Percentiles rank a stretch among this genome's conserved stretches.
Evolutionary conservation across 2,113 vertebrate genomes (phyloP).

Genomic region (Pelobates fuscus): DNA sequence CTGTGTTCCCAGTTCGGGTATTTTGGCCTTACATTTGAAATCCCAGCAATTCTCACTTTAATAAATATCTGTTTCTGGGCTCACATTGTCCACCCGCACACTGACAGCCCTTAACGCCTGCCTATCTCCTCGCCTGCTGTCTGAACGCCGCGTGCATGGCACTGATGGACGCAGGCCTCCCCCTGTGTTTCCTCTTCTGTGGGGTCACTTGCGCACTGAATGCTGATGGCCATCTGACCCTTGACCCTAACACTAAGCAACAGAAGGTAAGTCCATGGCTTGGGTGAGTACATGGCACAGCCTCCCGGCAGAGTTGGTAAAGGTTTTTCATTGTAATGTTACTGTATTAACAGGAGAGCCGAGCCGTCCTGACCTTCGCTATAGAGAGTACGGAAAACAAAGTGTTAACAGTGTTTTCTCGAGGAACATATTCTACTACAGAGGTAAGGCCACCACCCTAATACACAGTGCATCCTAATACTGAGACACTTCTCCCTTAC

Average conservation of each 20-base stretch:
- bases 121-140: conserved; percentile 81
- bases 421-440: neutral
- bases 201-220: conserved; percentile 84
- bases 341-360: conserved; percentile 72
- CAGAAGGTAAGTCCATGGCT: conserved; percentile 76
- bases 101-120: neutral
- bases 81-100: too few species aligned
- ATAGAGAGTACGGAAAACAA: conserved; percentile 75
- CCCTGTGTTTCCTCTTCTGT: conserved; percentile 84
- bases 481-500: too few species aligned
- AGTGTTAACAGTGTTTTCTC: conserved; percentile 80
- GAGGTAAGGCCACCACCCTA: neutral
- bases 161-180: conserved; percentile 85
- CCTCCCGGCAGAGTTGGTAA: neutral
- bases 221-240: conserved; percentile 68
- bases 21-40: too few species aligned
- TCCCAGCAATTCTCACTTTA: too few species aligned
- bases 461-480: too few species aligned
- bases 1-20: too few species aligned
- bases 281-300: neutral
- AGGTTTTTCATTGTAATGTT: neutral
- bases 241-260: conserved; percentile 78
- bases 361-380: conserved; percentile 84
- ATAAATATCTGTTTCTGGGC: too few species aligned
- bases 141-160: conserved; percentile 86